Conservation (phyloP, 1,140 invertebrate genomes). For the Sesamia nonagrioides region DNA sequence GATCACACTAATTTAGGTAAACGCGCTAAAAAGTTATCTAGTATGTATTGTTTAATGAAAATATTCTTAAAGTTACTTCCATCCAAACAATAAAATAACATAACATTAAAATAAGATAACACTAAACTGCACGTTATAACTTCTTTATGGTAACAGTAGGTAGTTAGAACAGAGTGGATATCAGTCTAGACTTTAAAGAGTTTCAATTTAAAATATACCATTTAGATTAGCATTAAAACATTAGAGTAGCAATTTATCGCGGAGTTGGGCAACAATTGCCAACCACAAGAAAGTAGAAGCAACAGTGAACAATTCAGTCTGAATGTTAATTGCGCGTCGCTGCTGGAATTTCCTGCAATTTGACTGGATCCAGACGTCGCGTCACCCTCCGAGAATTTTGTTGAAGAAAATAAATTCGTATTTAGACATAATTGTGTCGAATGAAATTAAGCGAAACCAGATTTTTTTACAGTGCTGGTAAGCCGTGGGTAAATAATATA, state of each 20-base stretch:
- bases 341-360: constrained; percentile 46
- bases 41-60: not conserved
- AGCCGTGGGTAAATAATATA: not conserved
- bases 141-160: constrained; percentile 8
- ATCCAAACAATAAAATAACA: constrained; percentile 1
- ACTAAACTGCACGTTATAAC: not conserved
- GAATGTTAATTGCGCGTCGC: constrained; percentile 44
- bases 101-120: constrained; percentile 22
- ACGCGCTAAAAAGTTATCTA: no score
- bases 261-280: not conserved
- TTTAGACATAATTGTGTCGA: constrained; percentile 28
- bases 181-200: constrained; percentile 27
- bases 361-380: constrained; percentile 33
- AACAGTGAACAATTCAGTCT: constrained; percentile 31
- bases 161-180: not conserved
- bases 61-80: not conserved
- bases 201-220: constrained; percentile 6
- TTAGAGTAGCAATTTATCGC: not conserved
- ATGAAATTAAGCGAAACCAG: not conserved
- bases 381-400: constrained; percentile 36
- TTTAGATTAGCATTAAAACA: not conserved
- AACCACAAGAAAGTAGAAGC: not conserved
- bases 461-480: not conserved
- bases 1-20: no score
- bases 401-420: constrained; percentile 33